Conservation (phyloP, 2,888 invertebrate genomes). For the Acanthacorydalis orientalis region DNA sequence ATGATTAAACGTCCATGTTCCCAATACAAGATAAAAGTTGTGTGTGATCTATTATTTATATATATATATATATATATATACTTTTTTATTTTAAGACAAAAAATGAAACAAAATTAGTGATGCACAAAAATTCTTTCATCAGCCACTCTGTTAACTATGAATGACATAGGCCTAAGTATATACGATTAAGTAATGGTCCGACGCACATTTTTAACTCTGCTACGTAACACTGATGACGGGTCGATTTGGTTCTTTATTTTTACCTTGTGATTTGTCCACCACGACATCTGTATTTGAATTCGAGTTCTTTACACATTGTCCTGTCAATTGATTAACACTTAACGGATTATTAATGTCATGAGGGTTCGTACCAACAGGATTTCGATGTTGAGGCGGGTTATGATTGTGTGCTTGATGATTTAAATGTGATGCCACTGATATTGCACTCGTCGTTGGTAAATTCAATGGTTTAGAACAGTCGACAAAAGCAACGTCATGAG, state of each 20-base stretch:
- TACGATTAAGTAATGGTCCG: background rate
- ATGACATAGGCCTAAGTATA: background rate
- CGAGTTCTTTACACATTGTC: slow-evolving; percentile 33
- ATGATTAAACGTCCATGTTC: too few relatives aligned
- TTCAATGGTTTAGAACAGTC: slow-evolving; percentile 4
- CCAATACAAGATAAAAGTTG: too few relatives aligned
- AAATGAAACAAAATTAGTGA: too few relatives aligned
- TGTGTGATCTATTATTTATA: too few relatives aligned
- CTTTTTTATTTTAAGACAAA: too few relatives aligned
- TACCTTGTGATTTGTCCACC: slow-evolving; percentile 19
- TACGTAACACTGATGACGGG: slow-evolving; percentile 30
- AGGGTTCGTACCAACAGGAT: slow-evolving; percentile 82
- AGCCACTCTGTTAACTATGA: background rate
- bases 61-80: too few relatives aligned
- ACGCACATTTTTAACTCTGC: slow-evolving; percentile 12
- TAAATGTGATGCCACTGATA: slow-evolving; percentile 16
- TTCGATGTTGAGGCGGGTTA: slow-evolving; percentile 33
- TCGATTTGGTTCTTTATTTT: slow-evolving; percentile 22
- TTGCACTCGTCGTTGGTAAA: slow-evolving; percentile 6
- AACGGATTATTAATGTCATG: slow-evolving; percentile 85
- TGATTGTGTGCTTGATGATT: slow-evolving; percentile 29
- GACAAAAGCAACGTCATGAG: slow-evolving; percentile 18
- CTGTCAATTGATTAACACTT: slow-evolving; percentile 78
- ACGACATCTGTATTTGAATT: slow-evolving; percentile 9
- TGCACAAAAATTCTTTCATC: background rate